A percentile compares a stretch with the other conserved stretches of the same genome.
These are phyloP conservation scores for Harlomillsia oculata DNA, from an alignment of 1,140 invertebrate species.

Conservation along the genomic window DNA sequence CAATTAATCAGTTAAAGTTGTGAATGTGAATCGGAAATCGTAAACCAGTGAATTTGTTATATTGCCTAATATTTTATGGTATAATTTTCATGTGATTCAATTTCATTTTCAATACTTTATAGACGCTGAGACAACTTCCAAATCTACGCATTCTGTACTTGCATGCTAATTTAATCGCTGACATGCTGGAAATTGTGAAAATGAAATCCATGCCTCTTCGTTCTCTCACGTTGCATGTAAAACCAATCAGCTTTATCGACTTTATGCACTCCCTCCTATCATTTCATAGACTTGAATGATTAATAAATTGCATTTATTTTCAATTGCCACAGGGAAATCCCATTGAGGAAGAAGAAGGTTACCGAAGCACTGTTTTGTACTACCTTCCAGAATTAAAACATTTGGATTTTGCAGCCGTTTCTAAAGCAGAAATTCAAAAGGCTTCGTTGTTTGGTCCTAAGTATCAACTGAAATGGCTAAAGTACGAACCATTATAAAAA, in stretches of 20 bases:
- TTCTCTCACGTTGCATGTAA: slow-evolving; percentile 32
- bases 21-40: no score
- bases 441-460: slow-evolving; percentile 14
- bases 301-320: no score
- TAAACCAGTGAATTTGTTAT: no score
- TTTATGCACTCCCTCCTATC: no score
- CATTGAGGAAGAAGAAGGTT: slow-evolving; percentile 31
- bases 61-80: no score
- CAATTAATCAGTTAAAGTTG: no score
- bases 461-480: slow-evolving; percentile 13
- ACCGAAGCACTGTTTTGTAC: slow-evolving; percentile 22
- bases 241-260: neutral
- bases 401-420: slow-evolving; percentile 27
- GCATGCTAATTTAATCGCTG: slow-evolving; percentile 30
- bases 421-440: slow-evolving; percentile 24
- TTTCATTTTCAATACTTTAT: no score
- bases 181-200: slow-evolving; percentile 31
- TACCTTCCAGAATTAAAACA: slow-evolving; percentile 24
- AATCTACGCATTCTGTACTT: slow-evolving; percentile 33
- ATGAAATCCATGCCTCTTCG: slow-evolving; percentile 11
- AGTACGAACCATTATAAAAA: neutral
- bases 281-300: no score
- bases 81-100: no score
- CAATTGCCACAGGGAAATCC: slow-evolving; percentile 28
- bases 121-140: slow-evolving; percentile 28